Evolutionary conservation across 2,888 invertebrate genomes (phyloP).

Genomic region (Tillus elongatus): DNA sequence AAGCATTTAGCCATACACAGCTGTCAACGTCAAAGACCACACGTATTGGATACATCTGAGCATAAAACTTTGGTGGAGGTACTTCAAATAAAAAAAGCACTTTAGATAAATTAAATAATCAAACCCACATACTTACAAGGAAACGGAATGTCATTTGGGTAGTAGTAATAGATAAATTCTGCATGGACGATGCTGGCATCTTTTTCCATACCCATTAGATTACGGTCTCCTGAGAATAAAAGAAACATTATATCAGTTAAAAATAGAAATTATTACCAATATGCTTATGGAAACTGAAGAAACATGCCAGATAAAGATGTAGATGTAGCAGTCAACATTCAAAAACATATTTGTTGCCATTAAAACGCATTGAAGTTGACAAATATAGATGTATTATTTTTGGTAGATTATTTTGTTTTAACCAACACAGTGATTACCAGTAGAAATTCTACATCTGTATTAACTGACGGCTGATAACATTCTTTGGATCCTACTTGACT

Average conservation of each 20-base stretch:
- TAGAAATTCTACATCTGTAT: too few species aligned
- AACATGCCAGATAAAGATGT: conserved; percentile 12
- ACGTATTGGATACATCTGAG: conserved; percentile 83
- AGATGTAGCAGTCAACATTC: too few species aligned
- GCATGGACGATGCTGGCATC: conserved; percentile 90
- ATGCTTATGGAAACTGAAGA: too few species aligned
- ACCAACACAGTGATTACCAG: too few species aligned
- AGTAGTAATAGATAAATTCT: conserved; percentile 93
- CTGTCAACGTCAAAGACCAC: conserved; percentile 81
- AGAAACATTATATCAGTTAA: neutral
- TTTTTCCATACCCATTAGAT: conserved; percentile 75
- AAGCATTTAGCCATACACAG: conserved; percentile 89
- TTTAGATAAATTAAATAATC: conserved; percentile 5
- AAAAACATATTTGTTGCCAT: too few species aligned
- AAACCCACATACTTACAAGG: conserved; percentile 79
- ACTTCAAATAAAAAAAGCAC: conserved; percentile 51
- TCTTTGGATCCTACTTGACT: too few species aligned
- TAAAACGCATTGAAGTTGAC: too few species aligned
- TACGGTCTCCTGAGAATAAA: conserved; percentile 53
- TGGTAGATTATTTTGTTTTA: too few species aligned
- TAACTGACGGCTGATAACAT: too few species aligned
- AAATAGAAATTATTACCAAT: too few species aligned
- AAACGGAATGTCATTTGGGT: conserved; percentile 82
- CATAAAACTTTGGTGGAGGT: conserved; percentile 86
- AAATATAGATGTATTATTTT: too few species aligned